Conservation (phyloP, 2,888 invertebrate genomes). For the Eilema sororculum region DNA sequence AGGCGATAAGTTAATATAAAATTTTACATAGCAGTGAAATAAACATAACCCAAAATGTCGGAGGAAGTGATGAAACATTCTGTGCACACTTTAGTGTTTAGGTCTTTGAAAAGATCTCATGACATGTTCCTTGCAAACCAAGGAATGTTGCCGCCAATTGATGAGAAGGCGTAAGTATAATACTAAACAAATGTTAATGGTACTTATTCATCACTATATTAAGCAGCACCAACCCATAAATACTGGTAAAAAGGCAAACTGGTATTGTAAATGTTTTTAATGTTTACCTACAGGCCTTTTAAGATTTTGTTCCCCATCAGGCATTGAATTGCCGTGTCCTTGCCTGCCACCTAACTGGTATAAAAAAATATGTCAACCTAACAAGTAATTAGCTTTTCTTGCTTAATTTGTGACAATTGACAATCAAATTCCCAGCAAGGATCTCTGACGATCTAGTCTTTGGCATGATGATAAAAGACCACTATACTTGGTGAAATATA, state of each 20-base stretch:
- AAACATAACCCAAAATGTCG: conserved; percentile 72
- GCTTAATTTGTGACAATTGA: background rate
- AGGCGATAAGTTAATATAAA: background rate
- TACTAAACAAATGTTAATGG: too few relatives aligned
- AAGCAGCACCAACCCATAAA: background rate
- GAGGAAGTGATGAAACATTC: conserved; percentile 98
- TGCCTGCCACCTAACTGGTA: too few relatives aligned
- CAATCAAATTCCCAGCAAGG: too few relatives aligned
- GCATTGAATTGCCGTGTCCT: too few relatives aligned
- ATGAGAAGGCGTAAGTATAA: conserved; percentile 93
- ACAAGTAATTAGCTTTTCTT: background rate
- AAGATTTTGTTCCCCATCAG: background rate
- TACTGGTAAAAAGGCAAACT: too few relatives aligned
- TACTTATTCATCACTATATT: background rate
- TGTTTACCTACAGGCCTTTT: background rate
- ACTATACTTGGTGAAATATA: too few relatives aligned
- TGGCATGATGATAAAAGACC: too few relatives aligned
- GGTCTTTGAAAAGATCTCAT: conserved; percentile 98
- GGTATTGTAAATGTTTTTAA: background rate
- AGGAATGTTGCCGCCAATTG: conserved; percentile 93
- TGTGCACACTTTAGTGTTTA: conserved; percentile 98
- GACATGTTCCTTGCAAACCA: conserved; percentile 99
- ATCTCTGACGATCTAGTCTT: too few relatives aligned
- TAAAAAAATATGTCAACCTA: background rate
- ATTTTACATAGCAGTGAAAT: conserved; percentile 2